phyloP scores from a whole-genome alignment of 2,888 invertebrate species.

The Quadroppia sp. region DNA sequence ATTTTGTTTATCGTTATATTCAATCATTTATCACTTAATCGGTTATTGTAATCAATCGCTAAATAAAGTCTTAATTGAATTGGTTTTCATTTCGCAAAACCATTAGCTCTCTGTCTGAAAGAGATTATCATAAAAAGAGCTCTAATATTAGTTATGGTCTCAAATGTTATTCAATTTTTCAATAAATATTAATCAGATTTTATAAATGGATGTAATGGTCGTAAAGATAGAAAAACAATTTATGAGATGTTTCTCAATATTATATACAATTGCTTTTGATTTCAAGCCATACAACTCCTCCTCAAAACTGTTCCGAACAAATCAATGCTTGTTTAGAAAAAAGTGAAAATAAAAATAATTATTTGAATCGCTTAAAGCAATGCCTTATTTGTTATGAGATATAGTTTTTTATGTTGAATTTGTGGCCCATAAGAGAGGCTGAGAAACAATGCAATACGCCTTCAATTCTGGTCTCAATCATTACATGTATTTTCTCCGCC shows the following conservation, averaged over 20 bases:
- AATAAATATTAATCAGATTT: constrained; percentile 10
- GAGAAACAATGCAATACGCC: constrained; percentile 31
- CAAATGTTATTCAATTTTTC: not conserved
- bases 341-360: constrained; percentile 27
- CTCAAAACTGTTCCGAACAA: constrained; percentile 17
- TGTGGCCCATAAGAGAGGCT: not conserved
- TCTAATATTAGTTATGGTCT: not conserved
- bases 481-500: constrained; percentile 34
- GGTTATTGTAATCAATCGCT: not conserved
- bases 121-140: not conserved
- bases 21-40: constrained; percentile 33
- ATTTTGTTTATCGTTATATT: not conserved
- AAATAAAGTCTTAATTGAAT: constrained; percentile 30
- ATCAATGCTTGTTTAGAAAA: constrained; percentile 8
- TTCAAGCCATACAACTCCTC: constrained; percentile 23
- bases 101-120: constrained; percentile 12
- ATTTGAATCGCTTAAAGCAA: constrained; percentile 22
- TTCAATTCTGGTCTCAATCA: constrained; percentile 5
- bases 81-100: not conserved
- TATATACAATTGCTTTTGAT: constrained; percentile 20
- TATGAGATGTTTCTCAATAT: not conserved
- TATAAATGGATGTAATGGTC: constrained; percentile 6
- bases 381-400: not conserved
- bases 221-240: not conserved
- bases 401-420: not conserved